Evolutionary conservation across 2,797 vertebrate genomes (phyloP), one percentile per base, ranked within the genome.

Genomic region (Myotis findleyi): DNA sequence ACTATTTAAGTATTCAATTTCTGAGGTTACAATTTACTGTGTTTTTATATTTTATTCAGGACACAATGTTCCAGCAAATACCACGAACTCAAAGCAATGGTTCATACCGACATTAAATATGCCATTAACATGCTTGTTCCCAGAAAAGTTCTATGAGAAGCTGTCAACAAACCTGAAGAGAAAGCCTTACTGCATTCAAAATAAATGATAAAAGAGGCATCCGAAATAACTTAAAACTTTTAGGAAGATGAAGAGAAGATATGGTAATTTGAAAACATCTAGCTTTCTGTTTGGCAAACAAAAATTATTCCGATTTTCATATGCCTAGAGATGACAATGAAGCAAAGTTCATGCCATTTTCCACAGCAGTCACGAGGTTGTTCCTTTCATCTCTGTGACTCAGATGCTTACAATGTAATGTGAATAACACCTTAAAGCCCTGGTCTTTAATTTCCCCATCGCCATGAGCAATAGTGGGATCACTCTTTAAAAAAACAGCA

Each of bases 1-100:
- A 89, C 87, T 75, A 77, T 82, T 95, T 94, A 94, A 95, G 89
- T 96, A 96, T 97, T 96, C 95, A 27, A 33, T 91, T 94, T 95
- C 94, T 77, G 76, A 89, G 72, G 89, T 90, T 95, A 96, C 57
- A 92, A 81, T 91, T 75, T 94, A 18, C 33, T 44, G 27, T 80
- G 55, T 44, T 72, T 80, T 95, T 95, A 71, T 96, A 95, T 98
- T 96, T 95, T 76, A 94, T 93, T 96, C 97, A 57, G 21, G 14
- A 88, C 80, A 72, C 41, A 91, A 1, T 89, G 93, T 64, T 97
- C 71, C 79, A 80, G 94, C 36, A 97, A 97, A 92, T 21, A 80
- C 27, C 2, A 36, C 68, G 92, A 96, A 93, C 77, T 17, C 59
- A 84, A 81, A 94, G 94, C 95, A 89, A 96, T 95, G 51, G 87